phyloP scores from a whole-genome alignment of 2,113 vertebrate species.

The Blennius ocellaris region DNA sequence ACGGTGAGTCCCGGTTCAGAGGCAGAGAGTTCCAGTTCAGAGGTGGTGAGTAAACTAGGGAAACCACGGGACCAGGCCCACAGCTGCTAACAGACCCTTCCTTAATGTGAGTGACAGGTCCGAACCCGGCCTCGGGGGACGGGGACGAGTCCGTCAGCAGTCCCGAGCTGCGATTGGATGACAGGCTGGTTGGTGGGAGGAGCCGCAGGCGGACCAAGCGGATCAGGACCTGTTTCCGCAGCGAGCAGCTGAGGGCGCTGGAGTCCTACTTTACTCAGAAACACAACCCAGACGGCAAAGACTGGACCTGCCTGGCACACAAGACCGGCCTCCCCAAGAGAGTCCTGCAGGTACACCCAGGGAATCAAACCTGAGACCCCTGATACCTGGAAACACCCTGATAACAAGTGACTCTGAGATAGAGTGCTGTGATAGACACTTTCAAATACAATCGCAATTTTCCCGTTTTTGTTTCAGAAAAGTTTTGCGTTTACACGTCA shows the following conservation, averaged over 20 bases:
- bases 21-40: no score
- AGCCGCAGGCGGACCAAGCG: slow-evolving; percentile 66
- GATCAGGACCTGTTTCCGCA: slow-evolving; percentile 82
- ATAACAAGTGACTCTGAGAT: no score
- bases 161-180: slow-evolving; percentile 67
- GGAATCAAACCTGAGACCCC: no score
- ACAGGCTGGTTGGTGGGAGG: slow-evolving; percentile 35
- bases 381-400: no score
- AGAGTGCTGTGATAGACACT: no score
- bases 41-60: no score
- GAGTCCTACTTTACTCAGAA: slow-evolving; percentile 81
- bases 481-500: no score
- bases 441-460: no score
- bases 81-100: no score
- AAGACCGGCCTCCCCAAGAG: slow-evolving; percentile 82
- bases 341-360: slow-evolving; percentile 75
- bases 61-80: no score
- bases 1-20: no score
- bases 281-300: slow-evolving; percentile 81
- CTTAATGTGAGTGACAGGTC: background rate
- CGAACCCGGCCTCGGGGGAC: slow-evolving; percentile 51
- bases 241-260: slow-evolving; percentile 80
- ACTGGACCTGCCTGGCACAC: slow-evolving; percentile 79
- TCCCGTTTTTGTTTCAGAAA: no score
- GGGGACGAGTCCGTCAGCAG: slow-evolving; percentile 79